Evolutionary conservation across 2,113 vertebrate genomes (phyloP), one percentile per base, ranked within the genome.

Genomic region (Aegotheles bennettii): DNA sequence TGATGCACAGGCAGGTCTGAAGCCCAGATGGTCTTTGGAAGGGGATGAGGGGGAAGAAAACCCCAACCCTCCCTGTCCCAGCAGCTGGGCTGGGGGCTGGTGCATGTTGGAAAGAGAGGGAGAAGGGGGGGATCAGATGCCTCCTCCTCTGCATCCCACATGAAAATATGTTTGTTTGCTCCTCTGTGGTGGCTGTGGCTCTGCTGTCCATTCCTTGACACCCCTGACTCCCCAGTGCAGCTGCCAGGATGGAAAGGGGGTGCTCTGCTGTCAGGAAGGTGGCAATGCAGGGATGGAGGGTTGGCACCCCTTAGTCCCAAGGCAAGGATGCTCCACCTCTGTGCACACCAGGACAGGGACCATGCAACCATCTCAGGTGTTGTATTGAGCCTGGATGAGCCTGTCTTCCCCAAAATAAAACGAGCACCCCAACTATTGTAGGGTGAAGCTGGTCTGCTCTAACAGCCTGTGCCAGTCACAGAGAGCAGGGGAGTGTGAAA

Each of bases 401-500:
- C 51, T 71, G 38, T 13, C 7, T 60, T 68, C 28, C 31, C 17
- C 48, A 83, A 11, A 90, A 80, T 13, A 68, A 73, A 91, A 87
- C 29, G 3, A 64, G 10, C 16, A 38, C 26, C 7, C 19, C 2
- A 2, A 20, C 20, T 79, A 14, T 21, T 19, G 24, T 8, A 35
- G 33, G 57, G n/a, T 78, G 51, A 79, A 75, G 47, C 28, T 35
- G 36, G 57, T 70, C 31, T 42, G 25, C 38, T 82, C 40, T 11
- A 7, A 35, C 47, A 54, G 67, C 20, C 29, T 36, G 20, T 68
- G 43, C 11, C 65, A 68, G 17, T 5, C 36, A 54, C 19, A 42
- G 25, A 0, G 10, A 29, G 12, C 0, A 0, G 10, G 24, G 19
- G 12, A 38, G 50, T 0, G 2, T 0, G 1, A 20, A 43, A 53